Evolutionary conservation across 2,797 vertebrate genomes (phyloP).

Genomic region (Sebastes wilsoni): DNA sequence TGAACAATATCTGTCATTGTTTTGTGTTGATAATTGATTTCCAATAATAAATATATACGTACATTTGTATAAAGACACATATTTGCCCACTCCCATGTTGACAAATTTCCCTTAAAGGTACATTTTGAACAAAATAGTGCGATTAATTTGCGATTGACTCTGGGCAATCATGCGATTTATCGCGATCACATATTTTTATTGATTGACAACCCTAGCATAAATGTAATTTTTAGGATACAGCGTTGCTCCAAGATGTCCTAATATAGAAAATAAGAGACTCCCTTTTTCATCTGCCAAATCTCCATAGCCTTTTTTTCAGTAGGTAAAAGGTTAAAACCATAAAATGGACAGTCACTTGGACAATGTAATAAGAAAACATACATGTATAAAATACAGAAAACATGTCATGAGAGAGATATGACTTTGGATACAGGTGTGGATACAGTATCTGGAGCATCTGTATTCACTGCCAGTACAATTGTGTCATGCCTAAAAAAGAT

Average conservation of each 20-base stretch:
- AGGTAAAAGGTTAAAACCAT: not conserved
- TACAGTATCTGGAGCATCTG: constrained; percentile 11
- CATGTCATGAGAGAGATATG: not conserved
- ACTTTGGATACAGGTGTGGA: not conserved
- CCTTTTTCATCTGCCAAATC: not conserved
- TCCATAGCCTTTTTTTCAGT: not conserved
- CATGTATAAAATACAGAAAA: not conserved
- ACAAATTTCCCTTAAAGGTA: no score
- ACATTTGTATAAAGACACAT: no score
- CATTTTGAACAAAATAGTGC: no score
- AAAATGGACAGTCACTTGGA: not conserved
- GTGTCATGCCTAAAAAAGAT: constrained; percentile 11
- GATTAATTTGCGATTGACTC: rapidly evolving
- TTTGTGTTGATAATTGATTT: no score
- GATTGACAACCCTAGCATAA: rapidly evolving
- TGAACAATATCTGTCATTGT: no score
- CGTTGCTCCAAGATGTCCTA: not conserved
- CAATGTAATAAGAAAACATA: not conserved
- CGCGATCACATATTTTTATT: no score
- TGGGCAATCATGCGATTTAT: no score
- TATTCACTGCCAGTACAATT: constrained; percentile 18
- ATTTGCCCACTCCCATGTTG: no score
- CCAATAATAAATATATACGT: no score
- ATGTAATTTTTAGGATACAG: not conserved
- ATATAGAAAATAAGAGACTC: not conserved